Evolutionary conservation across 2,113 vertebrate genomes (phyloP).

Genomic region (Larimichthys crocea): DNA sequence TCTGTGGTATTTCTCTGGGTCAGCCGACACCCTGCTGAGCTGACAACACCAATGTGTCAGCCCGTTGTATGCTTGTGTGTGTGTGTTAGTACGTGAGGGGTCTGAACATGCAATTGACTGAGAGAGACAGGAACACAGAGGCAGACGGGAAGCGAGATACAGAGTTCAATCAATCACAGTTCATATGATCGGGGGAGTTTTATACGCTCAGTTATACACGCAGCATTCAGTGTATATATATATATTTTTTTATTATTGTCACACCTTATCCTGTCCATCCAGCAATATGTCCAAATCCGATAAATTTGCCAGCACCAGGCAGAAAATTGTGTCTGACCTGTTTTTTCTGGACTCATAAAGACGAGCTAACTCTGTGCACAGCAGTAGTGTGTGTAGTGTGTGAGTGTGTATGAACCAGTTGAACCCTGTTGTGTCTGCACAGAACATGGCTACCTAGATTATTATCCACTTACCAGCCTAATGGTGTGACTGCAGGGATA

Average conservation of each 20-base stretch:
- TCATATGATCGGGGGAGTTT: not conserved
- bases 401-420: slow-evolving; percentile 16
- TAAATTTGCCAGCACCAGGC: slow-evolving; percentile 10
- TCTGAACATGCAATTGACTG: slow-evolving; percentile 30
- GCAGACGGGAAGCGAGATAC: slow-evolving; percentile 10
- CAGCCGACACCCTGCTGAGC: slow-evolving; percentile 54
- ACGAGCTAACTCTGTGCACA: slow-evolving; percentile 27
- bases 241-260: not conserved
- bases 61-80: slow-evolving; percentile 6
- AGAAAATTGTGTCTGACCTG: slow-evolving; percentile 33
- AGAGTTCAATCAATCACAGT: slow-evolving; percentile 42
- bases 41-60: slow-evolving; percentile 57
- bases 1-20: slow-evolving; percentile 44
- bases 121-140: slow-evolving; percentile 29
- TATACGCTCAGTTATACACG: not conserved
- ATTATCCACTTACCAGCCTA: not conserved
- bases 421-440: slow-evolving; percentile 38
- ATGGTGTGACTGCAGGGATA: not conserved
- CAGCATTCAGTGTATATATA: not conserved
- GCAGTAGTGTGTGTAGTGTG: slow-evolving; percentile 9
- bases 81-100: not conserved
- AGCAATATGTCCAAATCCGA: not conserved
- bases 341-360: slow-evolving; percentile 39
- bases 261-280: not conserved
- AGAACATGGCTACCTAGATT: slow-evolving; percentile 9